Percentiles rank a stretch among this genome's conserved stretches.
phyloP scores from a whole-genome alignment of 1,140 invertebrate species.

The Leptinotarsa lineolata region DNA sequence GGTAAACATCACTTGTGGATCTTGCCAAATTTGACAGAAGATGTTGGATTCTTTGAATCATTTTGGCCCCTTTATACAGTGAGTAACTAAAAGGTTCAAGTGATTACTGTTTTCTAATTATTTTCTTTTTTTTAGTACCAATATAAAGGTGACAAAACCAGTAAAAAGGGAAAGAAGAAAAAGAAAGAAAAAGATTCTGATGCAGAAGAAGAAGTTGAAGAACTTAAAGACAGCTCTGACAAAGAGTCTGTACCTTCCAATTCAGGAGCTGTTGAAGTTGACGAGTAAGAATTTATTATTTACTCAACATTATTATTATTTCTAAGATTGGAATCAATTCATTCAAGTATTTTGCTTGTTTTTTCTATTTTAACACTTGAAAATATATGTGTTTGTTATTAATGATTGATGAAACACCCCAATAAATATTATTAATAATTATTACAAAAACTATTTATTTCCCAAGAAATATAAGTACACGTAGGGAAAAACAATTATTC shows the following conservation, averaged over 20 bases:
- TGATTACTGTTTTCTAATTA: too few relatives aligned
- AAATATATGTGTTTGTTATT: too few relatives aligned
- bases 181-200: constrained; percentile 80
- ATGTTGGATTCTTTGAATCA: constrained; percentile 97
- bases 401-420: too few relatives aligned
- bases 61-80: constrained; percentile 97
- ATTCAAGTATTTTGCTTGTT: too few relatives aligned
- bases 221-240: constrained; percentile 42
- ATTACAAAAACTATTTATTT: too few relatives aligned
- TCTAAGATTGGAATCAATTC: too few relatives aligned
- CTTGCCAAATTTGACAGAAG: too few relatives aligned
- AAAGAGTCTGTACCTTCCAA: background rate
- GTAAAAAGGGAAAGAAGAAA: constrained; percentile 73
- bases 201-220: constrained; percentile 62
- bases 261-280: constrained; percentile 18
- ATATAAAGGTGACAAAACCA: constrained; percentile 61
- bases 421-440: too few relatives aligned
- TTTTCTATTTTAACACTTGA: too few relatives aligned
- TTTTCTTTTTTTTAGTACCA: constrained; percentile 62
- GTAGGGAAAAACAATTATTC: too few relatives aligned
- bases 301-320: constrained; percentile 41
- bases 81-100: too few relatives aligned
- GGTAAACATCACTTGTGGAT: constrained; percentile 95
- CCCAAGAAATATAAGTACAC: too few relatives aligned
- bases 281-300: constrained; percentile 55